Percentiles rank a stretch among this genome's conserved stretches.
These are phyloP conservation scores for Hippocampus guttulatus DNA, from an alignment of 2,113 vertebrate genomes.

Conservation along the genomic window DNA sequence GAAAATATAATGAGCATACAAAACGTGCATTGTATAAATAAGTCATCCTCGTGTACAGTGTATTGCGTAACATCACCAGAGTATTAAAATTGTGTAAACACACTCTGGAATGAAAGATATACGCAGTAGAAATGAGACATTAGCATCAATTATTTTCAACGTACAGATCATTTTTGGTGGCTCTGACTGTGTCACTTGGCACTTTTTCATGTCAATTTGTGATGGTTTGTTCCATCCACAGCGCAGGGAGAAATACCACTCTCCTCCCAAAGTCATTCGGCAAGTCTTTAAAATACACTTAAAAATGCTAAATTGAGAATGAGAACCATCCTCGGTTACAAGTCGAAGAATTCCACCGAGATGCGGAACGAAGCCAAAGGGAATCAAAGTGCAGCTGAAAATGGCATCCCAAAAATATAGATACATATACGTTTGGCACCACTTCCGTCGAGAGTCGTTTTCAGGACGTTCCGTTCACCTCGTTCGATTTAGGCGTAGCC, in stretches of 20 bases:
- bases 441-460: not conserved
- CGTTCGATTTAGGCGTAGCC: not conserved
- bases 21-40: slow-evolving; percentile 7
- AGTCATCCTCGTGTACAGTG: not conserved
- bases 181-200: not conserved
- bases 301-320: slow-evolving; percentile 14
- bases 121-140: not conserved
- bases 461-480: not conserved
- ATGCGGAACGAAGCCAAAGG: slow-evolving; percentile 21
- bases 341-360: slow-evolving; percentile 16
- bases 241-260: too few species aligned
- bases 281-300: not conserved
- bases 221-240: not conserved
- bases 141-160: slow-evolving; percentile 1
- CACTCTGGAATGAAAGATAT: not conserved
- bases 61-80: not conserved
- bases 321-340: slow-evolving; percentile 22
- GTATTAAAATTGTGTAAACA: not conserved
- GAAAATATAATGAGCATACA: not conserved
- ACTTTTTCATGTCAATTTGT: not conserved
- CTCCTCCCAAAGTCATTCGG: not conserved
- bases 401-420: not conserved
- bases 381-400: slow-evolving; percentile 47
- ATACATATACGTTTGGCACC: not conserved
- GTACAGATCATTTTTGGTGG: not conserved